Evolutionary conservation across 2,113 vertebrate species (phyloP), one percentile per base, ranked within the genome.

Genomic region (Hemichromis elongatus): DNA sequence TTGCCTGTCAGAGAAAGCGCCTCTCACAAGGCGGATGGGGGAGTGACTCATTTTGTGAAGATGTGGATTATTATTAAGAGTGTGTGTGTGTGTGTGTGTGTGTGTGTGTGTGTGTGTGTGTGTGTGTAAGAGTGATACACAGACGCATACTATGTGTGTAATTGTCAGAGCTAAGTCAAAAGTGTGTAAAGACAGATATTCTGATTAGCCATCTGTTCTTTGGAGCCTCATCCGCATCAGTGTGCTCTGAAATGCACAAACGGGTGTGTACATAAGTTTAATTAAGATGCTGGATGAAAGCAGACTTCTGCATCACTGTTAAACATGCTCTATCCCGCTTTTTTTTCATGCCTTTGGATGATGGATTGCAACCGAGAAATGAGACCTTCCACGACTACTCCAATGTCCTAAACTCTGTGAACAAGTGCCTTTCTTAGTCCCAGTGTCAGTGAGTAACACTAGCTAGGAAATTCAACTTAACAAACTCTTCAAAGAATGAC

Each of bases 1-100:
- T 93, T 91, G 86, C 90, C 88, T 93, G 94, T 95, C 93, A 93
- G 56, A 90, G 88, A 86, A 88, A 90, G 81, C 5, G 53, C 66
- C 75, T 88, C 85, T 91, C 80, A 86, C 82, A 18, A 83, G 66
- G 77, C 55, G 47, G 80, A 93, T 83, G 61, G 70, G 52, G 84
- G 89, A 88, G 86, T 93, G 92, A 94, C 87, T 92, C 90, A 90
- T 93, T 90, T 91, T 89, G 73, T 89, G 79, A 86, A 89, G 59
- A 90, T 85, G 82, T 85, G 85, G 61, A 88, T 80, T 84, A 89
- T 70, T 70, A 80, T 57, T 83, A 77, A 77, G 57, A 4, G 35
- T 57, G 77, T 10, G 73, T 30, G 70, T 30, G 82, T 12, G 28
- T 37, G 26, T 82, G 30, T 73, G 50, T 45, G 57, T 63, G 28